These are phyloP conservation scores for Desmophyllum pertusum DNA, from an alignment of 92 coral and sea anemone species.

Conservation along the genomic window DNA sequence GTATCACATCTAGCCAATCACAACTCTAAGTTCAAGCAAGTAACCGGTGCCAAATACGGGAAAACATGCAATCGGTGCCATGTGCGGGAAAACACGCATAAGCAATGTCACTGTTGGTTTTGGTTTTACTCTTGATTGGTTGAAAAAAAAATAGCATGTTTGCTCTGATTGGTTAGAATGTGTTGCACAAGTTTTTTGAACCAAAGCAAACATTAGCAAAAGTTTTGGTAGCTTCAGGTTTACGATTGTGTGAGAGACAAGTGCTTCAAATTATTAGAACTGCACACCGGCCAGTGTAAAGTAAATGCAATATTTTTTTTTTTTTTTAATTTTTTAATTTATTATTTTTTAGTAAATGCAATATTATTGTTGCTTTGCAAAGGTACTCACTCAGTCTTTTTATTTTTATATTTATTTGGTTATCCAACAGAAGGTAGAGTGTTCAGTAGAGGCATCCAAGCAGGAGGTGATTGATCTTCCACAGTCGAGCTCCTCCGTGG, in stretches of 20 bases:
- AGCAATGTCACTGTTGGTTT: not conserved
- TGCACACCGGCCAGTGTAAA: too few species aligned
- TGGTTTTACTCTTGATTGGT: not conserved
- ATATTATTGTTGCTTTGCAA: not conserved
- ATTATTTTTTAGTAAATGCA: too few species aligned
- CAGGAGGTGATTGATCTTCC: not conserved
- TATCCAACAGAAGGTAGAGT: conserved; percentile 25
- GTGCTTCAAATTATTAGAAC: too few species aligned
- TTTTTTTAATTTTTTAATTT: too few species aligned
- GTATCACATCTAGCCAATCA: not conserved
- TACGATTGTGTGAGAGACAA: too few species aligned
- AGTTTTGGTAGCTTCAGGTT: too few species aligned
- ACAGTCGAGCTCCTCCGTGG: not conserved
- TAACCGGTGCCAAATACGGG: not conserved
- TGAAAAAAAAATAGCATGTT: too few species aligned
- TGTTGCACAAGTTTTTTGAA: too few species aligned
- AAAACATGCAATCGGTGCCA: not conserved
- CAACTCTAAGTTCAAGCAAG: too few species aligned
- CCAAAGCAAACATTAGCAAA: too few species aligned
- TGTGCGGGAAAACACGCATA: not conserved
- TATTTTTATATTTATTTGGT: not conserved
- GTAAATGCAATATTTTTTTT: too few species aligned
- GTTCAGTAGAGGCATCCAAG: conserved; percentile 6
- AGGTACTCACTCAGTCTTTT: not conserved
- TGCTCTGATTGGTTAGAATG: too few species aligned